A percentile compares a stretch with the other conserved stretches of the same genome.
These are phyloP conservation scores for Chymomyza fuscimana DNA, from an alignment of 2,888 invertebrate genomes.

Conservation along the genomic window DNA sequence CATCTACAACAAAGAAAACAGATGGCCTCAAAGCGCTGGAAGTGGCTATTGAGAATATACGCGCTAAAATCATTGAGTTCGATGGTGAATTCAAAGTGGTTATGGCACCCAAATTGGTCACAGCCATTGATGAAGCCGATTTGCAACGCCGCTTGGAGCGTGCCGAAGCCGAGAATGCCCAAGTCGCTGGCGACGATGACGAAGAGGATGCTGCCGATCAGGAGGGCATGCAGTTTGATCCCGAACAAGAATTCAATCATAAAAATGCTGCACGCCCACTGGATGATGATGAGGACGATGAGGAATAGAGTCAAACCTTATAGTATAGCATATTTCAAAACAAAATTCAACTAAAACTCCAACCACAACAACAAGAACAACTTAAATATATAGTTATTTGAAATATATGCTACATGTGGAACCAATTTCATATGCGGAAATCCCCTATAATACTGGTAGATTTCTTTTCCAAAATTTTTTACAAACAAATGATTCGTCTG, in stretches of 20 bases:
- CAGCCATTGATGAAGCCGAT: slow-evolving; percentile 98
- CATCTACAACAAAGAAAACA: slow-evolving; percentile 96
- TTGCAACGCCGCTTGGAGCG: slow-evolving; percentile 95
- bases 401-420: not conserved
- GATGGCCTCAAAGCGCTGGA: slow-evolving; percentile 95
- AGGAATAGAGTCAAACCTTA: slow-evolving; percentile 36
- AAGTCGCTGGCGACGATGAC: slow-evolving; percentile 94
- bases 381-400: not conserved
- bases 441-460: not conserved
- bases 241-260: slow-evolving; percentile 75
- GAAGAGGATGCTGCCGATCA: slow-evolving; percentile 86
- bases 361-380: not conserved
- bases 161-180: slow-evolving; percentile 95
- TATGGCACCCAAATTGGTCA: slow-evolving; percentile 99
- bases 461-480: not conserved
- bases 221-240: slow-evolving; percentile 80
- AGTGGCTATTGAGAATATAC: slow-evolving; percentile 93
- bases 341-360: not conserved
- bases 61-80: slow-evolving; percentile 87
- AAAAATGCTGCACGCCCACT: slow-evolving; percentile 65
- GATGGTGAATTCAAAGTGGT: slow-evolving; percentile 97
- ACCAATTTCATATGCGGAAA: not conserved
- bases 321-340: slow-evolving; percentile 1
- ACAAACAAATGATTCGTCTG: not conserved
- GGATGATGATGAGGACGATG: slow-evolving; percentile 61